phyloP scores from a whole-genome alignment of 2,888 invertebrate species.

The Gari tellinella region DNA sequence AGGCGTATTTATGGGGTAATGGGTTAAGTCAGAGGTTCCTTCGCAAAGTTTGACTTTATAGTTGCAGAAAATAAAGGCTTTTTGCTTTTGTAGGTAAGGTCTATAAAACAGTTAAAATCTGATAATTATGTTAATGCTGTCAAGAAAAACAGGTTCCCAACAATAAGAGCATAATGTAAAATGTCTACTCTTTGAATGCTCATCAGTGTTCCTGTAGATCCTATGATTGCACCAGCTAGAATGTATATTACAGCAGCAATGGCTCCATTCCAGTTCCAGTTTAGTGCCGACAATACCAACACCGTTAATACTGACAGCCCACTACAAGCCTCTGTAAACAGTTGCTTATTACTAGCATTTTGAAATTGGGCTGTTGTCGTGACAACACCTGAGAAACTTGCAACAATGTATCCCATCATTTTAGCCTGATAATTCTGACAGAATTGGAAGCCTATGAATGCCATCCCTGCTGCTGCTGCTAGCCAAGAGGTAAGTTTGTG shows the following conservation, averaged over 20 bases:
- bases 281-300: constrained; percentile 62
- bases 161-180: constrained; percentile 76
- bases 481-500: constrained; percentile 74
- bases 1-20: too few relatives aligned
- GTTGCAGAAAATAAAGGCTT: too few relatives aligned
- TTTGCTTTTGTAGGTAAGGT: too few relatives aligned
- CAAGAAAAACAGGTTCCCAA: constrained; percentile 73
- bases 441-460: constrained; percentile 75
- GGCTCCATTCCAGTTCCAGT: constrained; percentile 73
- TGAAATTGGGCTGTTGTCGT: constrained; percentile 65
- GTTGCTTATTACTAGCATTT: constrained; percentile 60
- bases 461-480: constrained; percentile 73
- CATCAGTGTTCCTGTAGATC: constrained; percentile 69
- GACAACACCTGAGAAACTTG: constrained; percentile 63
- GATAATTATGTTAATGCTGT: constrained; percentile 17
- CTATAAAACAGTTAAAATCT: too few relatives aligned
- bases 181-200: constrained; percentile 76
- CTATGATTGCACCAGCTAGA: constrained; percentile 72
- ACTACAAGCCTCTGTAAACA: constrained; percentile 72
- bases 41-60: too few relatives aligned
- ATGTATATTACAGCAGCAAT: constrained; percentile 71
- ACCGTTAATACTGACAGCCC: constrained; percentile 78
- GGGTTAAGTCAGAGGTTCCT: too few relatives aligned
- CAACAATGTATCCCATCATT: constrained; percentile 67
- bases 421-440: constrained; percentile 64